Conservation (phyloP, 2,113 vertebrate genomes). For the Neomonachus schauinslandi region DNA sequence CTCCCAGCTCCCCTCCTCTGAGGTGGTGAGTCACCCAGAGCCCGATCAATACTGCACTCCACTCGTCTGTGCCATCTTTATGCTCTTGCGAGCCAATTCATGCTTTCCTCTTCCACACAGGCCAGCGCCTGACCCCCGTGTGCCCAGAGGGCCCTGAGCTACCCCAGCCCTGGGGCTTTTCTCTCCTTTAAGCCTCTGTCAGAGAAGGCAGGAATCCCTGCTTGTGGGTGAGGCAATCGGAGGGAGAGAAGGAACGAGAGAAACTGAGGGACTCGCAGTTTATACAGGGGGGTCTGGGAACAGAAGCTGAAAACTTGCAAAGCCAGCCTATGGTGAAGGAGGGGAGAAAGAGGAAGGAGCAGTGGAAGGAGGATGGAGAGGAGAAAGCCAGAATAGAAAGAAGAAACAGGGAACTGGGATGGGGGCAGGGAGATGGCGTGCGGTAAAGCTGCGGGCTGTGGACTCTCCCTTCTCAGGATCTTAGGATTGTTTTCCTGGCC, state of each 20-base stretch:
- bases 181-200: neutral
- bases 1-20: constrained; percentile 24
- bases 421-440: neutral
- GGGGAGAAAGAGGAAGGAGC: neutral
- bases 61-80: neutral
- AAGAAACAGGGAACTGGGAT: neutral
- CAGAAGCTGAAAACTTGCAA: constrained; percentile 15
- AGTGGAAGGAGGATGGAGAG: neutral
- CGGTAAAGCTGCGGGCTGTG: neutral
- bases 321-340: neutral
- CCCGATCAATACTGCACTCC: constrained; percentile 44
- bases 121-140: neutral
- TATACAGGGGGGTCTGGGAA: neutral
- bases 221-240: neutral
- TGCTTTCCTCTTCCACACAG: neutral
- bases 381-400: neutral
- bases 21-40: constrained; percentile 58
- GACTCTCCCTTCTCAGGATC: neutral
- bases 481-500: neutral
- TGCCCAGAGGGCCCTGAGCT: neutral
- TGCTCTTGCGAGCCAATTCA: neutral
- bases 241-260: constrained; percentile 29
- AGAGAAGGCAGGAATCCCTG: neutral
- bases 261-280: neutral
- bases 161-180: neutral